A percentile compares a stretch with the other conserved stretches of the same genome.
Evolutionary conservation across 2,113 vertebrate genomes (phyloP).

Genomic region (Seriola quinqueradiata): DNA sequence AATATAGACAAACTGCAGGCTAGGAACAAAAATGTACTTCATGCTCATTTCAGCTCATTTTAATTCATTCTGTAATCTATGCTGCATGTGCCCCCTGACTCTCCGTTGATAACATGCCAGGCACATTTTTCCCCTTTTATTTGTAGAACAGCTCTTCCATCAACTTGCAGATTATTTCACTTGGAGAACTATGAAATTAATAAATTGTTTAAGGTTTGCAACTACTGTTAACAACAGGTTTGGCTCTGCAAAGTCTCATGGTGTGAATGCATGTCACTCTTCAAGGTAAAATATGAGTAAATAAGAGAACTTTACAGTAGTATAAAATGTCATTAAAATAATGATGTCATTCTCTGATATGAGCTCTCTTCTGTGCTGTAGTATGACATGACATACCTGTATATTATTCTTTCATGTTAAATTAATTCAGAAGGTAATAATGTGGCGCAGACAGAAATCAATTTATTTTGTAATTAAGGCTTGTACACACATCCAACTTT

Average conservation of each 20-base stretch:
- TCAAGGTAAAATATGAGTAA: slow-evolving; percentile 31
- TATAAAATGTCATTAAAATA: slow-evolving; percentile 15
- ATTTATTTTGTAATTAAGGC: slow-evolving; percentile 46
- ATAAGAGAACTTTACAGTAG: slow-evolving; percentile 11
- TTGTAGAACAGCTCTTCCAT: slow-evolving; percentile 58
- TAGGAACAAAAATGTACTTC: slow-evolving; percentile 77
- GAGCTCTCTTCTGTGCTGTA: not conserved
- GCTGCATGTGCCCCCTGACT: slow-evolving; percentile 70
- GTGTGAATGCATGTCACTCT: slow-evolving; percentile 26
- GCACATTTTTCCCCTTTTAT: slow-evolving; percentile 45
- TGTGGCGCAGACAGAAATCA: slow-evolving; percentile 47
- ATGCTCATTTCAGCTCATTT: slow-evolving; percentile 74
- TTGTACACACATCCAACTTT: slow-evolving; percentile 31
- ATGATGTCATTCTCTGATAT: slow-evolving; percentile 25
- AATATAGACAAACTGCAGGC: slow-evolving; percentile 80
- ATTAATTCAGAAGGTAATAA: slow-evolving; percentile 40
- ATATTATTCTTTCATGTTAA: slow-evolving; percentile 29
- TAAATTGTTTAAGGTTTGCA: slow-evolving; percentile 40
- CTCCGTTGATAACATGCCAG: slow-evolving; percentile 68
- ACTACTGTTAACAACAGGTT: slow-evolving; percentile 16
- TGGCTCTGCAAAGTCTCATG: slow-evolving; percentile 14
- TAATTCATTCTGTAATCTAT: slow-evolving; percentile 72
- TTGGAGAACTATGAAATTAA: slow-evolving; percentile 53
- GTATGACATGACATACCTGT: not conserved
- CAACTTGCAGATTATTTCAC: slow-evolving; percentile 38